These are phyloP conservation scores for Chrysolina haemoptera DNA, from an alignment of 2,888 invertebrate genomes.

Conservation along the genomic window DNA sequence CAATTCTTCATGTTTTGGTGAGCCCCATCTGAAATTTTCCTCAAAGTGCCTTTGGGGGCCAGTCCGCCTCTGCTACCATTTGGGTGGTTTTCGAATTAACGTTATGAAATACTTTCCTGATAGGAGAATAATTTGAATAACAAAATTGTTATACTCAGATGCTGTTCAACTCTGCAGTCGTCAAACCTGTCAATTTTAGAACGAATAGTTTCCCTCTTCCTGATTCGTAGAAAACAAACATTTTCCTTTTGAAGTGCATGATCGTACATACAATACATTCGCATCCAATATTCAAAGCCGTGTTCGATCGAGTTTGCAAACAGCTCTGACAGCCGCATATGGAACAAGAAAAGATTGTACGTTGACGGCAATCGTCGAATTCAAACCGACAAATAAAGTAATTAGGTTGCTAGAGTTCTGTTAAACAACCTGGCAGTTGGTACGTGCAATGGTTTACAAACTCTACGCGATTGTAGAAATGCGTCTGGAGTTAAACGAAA, in stretches of 20 bases:
- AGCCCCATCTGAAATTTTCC: too few species aligned
- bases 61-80: too few species aligned
- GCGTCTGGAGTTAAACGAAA: background rate
- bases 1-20: too few species aligned
- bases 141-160: too few species aligned
- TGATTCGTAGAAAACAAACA: background rate
- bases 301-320: background rate
- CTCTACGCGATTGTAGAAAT: background rate
- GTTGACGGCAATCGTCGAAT: slow-evolving; percentile 5
- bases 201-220: too few species aligned
- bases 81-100: too few species aligned
- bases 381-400: slow-evolving; percentile 7
- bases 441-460: slow-evolving; percentile 5
- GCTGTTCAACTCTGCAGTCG: too few species aligned
- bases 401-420: background rate
- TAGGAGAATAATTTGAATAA: too few species aligned
- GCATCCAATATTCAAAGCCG: background rate
- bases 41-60: too few species aligned
- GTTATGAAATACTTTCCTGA: too few species aligned
- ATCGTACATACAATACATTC: background rate
- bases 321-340: background rate
- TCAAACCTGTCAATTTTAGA: too few species aligned
- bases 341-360: slow-evolving; percentile 1
- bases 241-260: background rate
- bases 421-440: background rate